A percentile compares a stretch with the other conserved stretches of the same genome.
Conservation (phyloP, 2,797 vertebrate genomes). For the Sardinella longiceps region DNA sequence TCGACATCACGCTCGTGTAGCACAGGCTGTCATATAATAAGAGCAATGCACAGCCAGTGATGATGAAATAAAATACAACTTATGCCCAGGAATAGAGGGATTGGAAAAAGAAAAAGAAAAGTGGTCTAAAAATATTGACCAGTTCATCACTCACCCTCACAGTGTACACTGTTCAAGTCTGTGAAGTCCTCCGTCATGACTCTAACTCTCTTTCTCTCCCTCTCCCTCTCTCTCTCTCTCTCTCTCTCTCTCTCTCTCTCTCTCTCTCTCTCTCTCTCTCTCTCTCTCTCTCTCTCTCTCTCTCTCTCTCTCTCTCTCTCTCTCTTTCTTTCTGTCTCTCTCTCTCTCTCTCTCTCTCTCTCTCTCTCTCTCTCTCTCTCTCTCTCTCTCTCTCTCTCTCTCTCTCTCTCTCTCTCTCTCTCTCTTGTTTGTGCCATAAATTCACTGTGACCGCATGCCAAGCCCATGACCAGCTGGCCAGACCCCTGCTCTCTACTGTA, state of each 20-base stretch:
- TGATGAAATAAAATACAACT: slow-evolving; percentile 3
- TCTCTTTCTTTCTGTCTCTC: too few relatives aligned
- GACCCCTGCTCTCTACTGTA: slow-evolving; percentile 8
- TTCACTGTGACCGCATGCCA: not conserved
- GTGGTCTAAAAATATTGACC: not conserved
- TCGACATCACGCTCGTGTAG: slow-evolving; percentile 69
- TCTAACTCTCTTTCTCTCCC: too few relatives aligned
- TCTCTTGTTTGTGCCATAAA: slow-evolving; percentile 5
- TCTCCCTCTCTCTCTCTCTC: not conserved
- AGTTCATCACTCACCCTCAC: not conserved
- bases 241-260: not conserved
- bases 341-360: not conserved
- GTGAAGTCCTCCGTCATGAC: not conserved
- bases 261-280: not conserved
- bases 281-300: not conserved
- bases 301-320: not conserved
- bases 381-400: not conserved
- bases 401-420: not conserved
- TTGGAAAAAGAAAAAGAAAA: slow-evolving; percentile 40
- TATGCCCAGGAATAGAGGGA: slow-evolving; percentile 33
- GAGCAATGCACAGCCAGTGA: not conserved
- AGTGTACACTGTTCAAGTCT: not conserved
- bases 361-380: not conserved
- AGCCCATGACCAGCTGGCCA: not conserved
- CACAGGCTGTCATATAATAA: slow-evolving; percentile 66